Base-by-base conservation (phyloP, 2,888 invertebrate genomes). In the Amiota communis region DNA sequence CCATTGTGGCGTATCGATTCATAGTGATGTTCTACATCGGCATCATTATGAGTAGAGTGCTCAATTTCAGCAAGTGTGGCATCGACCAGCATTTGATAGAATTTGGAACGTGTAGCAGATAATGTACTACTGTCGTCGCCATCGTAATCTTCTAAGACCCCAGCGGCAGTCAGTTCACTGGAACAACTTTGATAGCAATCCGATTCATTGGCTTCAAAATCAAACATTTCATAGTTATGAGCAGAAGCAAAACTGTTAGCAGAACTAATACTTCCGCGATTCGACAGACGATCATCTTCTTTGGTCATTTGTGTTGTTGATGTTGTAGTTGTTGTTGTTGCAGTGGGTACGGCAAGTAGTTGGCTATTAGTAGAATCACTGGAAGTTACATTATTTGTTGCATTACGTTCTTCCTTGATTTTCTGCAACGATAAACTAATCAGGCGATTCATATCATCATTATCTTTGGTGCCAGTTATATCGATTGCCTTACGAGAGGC, bases 111-210 rank as follows among this genome's bases (percentile, higher is more conserved):
- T 72, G 93, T 93, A 53, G 91, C 75, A 0, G 76, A n/a, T 11
- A 75, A 70, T 8, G 75, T 74, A 51, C 72, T 75, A 80, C 91
- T 90, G 79, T 93, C 93, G 2, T 82, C 92, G 93, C 75, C 3
- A 75, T 0, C 64, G 0, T 78, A 11, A 15, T 91, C 91, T 78
- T 94, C 94, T 20, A 83, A 20, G 0, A 76, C 71, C 75, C 93
- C 93, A 87, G 93, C 93, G 11, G 93, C 91, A 6, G 92, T 92
- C 74, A 93, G 84, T 81, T 93, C 93, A 87, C 93, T 93, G 36
- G 92, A 92, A 77, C 93, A 93, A 78, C 94, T 94, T 78, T 94
- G 94, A 86, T 94, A 94, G 88, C 93, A 94, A 84, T 94, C 94
- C 46, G 94, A 94, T 20, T 89, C 90, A 88, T 92, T 92, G 72